Evolutionary conservation across 2,113 vertebrate species (phyloP).

Genomic region (Hippocampus abdominalis): DNA sequence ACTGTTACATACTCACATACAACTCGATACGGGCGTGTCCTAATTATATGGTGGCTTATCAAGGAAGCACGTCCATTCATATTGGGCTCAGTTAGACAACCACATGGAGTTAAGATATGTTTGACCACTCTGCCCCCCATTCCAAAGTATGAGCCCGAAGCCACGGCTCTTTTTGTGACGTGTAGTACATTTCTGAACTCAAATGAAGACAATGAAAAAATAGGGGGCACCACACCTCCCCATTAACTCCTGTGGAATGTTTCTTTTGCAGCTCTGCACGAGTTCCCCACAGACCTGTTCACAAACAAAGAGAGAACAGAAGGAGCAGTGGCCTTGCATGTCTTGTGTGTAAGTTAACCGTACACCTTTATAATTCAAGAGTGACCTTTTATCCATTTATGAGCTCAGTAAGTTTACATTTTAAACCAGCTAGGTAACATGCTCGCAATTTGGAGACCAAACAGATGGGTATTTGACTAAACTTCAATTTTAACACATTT

Average conservation of each 20-base stretch:
- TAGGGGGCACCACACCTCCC: too few species aligned
- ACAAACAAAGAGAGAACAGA: constrained; percentile 80
- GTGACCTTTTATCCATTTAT: background rate
- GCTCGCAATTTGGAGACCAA: background rate
- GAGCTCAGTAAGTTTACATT: background rate
- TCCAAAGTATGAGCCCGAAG: too few species aligned
- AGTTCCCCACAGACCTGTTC: constrained; percentile 90
- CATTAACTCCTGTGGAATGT: constrained; percentile 18
- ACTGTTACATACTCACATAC: too few species aligned
- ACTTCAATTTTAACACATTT: background rate
- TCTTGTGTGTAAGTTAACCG: constrained; percentile 85
- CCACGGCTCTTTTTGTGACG: too few species aligned
- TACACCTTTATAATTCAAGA: background rate
- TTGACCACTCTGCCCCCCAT: too few species aligned
- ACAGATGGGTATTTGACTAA: background rate
- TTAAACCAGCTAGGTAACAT: background rate
- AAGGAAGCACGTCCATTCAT: too few species aligned
- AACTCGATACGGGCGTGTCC: too few species aligned
- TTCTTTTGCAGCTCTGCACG: constrained; percentile 81
- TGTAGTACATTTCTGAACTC: too few species aligned
- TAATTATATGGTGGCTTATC: too few species aligned
- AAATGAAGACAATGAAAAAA: background rate
- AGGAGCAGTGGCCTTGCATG: constrained; percentile 86
- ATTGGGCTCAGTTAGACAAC: too few species aligned
- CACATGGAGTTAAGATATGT: too few species aligned